phyloP scores from a whole-genome alignment of 1,140 invertebrate genomes.

The Heliothis subflexa region DNA sequence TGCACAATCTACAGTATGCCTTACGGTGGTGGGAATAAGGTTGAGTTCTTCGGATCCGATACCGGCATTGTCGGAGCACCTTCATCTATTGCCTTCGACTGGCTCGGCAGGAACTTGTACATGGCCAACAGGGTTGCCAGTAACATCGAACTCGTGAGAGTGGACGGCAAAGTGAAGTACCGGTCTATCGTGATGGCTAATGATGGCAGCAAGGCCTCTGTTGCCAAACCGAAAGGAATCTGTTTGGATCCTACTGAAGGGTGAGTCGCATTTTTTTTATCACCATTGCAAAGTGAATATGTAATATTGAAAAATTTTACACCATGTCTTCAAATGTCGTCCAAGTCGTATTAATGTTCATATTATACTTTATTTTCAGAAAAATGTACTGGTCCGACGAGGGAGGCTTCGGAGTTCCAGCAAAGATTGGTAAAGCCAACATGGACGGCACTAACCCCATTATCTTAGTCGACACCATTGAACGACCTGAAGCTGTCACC shows the following conservation, averaged over 20 bases:
- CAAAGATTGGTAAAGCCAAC: conserved; percentile 96
- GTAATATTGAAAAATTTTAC: background rate
- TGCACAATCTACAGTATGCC: conserved; percentile 95
- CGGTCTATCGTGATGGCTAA: conserved; percentile 96
- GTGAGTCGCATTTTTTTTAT: conserved; percentile 79
- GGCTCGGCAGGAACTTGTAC: conserved; percentile 97
- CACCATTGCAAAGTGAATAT: background rate
- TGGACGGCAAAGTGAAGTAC: conserved; percentile 94
- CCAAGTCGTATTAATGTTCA: conserved; percentile 8
- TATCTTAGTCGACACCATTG: conserved; percentile 89
- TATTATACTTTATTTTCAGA: conserved; percentile 78
- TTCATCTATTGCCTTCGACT: conserved; percentile 97
- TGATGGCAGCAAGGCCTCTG: conserved; percentile 94
- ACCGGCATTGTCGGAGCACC: conserved; percentile 96
- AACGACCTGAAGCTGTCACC: conserved; percentile 93
- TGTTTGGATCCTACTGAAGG: conserved; percentile 96
- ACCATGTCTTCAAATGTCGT: too few species aligned
- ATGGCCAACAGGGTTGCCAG: conserved; percentile 96
- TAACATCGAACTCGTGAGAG: conserved; percentile 96
- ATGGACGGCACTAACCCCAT: conserved; percentile 96
- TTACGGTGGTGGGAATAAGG: conserved; percentile 95
- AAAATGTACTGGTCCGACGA: conserved; percentile 98
- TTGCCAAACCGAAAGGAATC: conserved; percentile 95
- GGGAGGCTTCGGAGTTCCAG: conserved; percentile 95
- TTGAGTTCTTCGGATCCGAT: conserved; percentile 92